Conservation (phyloP, 2,888 invertebrate species). For the Eurois occulta region DNA sequence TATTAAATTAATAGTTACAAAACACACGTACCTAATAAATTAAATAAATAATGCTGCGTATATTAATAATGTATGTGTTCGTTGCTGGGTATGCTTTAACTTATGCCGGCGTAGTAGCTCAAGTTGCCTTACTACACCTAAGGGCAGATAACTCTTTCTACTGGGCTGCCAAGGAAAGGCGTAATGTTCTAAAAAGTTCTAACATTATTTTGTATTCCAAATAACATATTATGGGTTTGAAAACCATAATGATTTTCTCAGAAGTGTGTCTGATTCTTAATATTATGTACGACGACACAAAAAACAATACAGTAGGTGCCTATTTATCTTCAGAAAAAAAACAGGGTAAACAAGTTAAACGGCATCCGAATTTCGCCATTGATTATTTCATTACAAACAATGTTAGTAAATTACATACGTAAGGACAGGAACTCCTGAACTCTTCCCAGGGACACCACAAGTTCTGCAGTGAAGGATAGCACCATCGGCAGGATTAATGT, state of each 20-base stretch:
- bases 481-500: constrained; percentile 87
- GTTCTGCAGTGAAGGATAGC: constrained; percentile 90
- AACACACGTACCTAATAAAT: constrained; percentile 8
- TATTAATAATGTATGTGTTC: constrained; percentile 13
- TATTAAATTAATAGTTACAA: constrained; percentile 21
- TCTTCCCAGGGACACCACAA: constrained; percentile 86
- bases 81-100: neutral
- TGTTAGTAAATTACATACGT: constrained; percentile 73
- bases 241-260: neutral
- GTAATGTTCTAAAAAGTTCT: neutral
- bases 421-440: constrained; percentile 83
- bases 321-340: too few species aligned
- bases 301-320: neutral
- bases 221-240: neutral
- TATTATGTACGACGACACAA: neutral
- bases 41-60: constrained; percentile 15
- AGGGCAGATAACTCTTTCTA: constrained; percentile 21
- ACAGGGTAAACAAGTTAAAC: neutral
- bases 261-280: neutral
- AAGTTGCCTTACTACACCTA: constrained; percentile 16
- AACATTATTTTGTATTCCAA: neutral
- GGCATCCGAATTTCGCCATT: neutral
- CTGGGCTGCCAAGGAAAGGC: neutral
- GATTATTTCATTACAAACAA: neutral
- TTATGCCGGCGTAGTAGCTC: constrained; percentile 13